Evolutionary conservation across 1,140 invertebrate genomes (phyloP).

Genomic region (Ceratosolen fusciceps): DNA sequence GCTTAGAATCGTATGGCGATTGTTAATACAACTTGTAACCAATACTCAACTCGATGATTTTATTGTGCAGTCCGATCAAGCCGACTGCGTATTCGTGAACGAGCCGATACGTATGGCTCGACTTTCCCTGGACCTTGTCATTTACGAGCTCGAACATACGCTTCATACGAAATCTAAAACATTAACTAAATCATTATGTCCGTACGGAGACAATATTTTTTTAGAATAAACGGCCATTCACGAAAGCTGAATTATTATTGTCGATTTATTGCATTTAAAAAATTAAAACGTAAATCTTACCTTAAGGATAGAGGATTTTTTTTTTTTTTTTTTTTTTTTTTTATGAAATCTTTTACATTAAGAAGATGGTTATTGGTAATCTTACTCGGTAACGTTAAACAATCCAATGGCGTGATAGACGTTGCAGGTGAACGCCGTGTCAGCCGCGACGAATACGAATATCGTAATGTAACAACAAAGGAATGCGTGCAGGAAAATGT

Average conservation of each 20-base stretch:
- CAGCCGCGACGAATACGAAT: neutral
- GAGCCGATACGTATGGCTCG: neutral
- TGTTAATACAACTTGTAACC: neutral
- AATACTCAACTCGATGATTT: conserved; percentile 28
- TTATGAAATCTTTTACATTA: neutral
- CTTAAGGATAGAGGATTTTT: neutral
- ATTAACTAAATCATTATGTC: neutral
- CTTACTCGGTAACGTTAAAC: conserved; percentile 29
- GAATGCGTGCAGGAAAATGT: neutral
- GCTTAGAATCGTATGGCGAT: neutral
- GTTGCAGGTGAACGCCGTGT: neutral
- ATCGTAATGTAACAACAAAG: neutral
- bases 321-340: neutral
- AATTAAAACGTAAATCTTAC: too few relatives aligned
- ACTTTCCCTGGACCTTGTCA: neutral
- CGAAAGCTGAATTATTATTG: neutral
- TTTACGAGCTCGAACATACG: neutral
- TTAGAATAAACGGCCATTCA: neutral
- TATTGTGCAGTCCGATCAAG: conserved; percentile 25
- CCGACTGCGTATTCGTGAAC: neutral
- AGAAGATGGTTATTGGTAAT: too few relatives aligned
- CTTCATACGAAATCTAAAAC: conserved; percentile 13
- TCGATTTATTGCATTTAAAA: too few relatives aligned
- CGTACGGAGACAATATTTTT: neutral
- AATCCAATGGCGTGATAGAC: conserved; percentile 21